A percentile compares a stretch with the other conserved stretches of the same genome.
Conservation (phyloP, 2,113 vertebrate genomes). For the Lynx canadensis region DNA sequence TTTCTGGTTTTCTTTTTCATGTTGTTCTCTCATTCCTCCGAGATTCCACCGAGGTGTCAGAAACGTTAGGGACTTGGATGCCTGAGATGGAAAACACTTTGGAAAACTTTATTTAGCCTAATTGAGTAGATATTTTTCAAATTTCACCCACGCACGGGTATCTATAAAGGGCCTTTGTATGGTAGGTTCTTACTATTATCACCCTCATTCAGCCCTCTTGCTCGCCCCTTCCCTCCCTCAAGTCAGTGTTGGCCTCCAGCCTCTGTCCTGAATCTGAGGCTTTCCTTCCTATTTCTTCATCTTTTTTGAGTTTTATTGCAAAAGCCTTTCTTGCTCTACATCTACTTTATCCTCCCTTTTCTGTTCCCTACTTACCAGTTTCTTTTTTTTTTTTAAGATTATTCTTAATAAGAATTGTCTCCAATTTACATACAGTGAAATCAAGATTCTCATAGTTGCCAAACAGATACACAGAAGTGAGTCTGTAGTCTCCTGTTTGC, state of each 20-base stretch:
- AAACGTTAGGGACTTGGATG: neutral
- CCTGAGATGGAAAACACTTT: neutral
- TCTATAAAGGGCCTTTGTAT: neutral
- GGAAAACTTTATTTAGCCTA: neutral
- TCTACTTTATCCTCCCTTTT: neutral
- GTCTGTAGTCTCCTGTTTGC: neutral
- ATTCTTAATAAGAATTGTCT: neutral
- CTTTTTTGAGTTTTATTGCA: neutral
- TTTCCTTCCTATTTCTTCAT: neutral
- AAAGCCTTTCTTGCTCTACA: neutral
- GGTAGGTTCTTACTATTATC: neutral
- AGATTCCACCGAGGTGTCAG: neutral
- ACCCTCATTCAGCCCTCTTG: neutral
- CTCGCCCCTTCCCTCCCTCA: neutral
- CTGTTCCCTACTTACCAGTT: neutral
- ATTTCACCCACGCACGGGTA: neutral
- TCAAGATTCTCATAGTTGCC: neutral
- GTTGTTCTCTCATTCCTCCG: neutral
- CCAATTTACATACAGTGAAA: neutral
- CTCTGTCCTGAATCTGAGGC: neutral
- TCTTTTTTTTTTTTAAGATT: conserved; percentile 14
- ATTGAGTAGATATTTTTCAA: neutral
- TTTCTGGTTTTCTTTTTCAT: conserved; percentile 5
- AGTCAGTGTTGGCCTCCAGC: neutral
- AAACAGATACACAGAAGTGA: neutral